Evolutionary conservation across 1,140 invertebrate species (phyloP), one percentile per base, ranked within the genome.

Genomic region (Pachyrhynchus sulphureomaculatus): DNA sequence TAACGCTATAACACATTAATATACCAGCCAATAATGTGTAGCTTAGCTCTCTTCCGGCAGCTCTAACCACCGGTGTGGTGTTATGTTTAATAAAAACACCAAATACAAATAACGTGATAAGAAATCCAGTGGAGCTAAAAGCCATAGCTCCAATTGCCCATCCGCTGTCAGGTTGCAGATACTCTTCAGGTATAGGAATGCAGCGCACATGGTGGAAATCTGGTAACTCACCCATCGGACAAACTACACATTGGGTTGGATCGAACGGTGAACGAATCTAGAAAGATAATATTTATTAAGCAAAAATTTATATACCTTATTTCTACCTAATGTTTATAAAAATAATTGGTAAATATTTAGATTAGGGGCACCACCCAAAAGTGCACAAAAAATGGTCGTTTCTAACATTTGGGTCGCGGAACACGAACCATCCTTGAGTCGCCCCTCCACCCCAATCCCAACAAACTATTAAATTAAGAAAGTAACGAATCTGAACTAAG

Each of bases 141-240:
- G 85, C 82, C 89, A 91, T 94, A 1, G 93, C 93, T 0, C 90
- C 92, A 48, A 96, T 93, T 0, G 93, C 93, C 87, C 92, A 93
- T 21, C 88, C 86, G 70, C 89, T 88, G 67, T 87, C 87, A 2
- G 88, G 84, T 21, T 84, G 80, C 41, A 97, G 82, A 74, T 93
- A 96, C 21, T 89, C 86, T 76, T 93, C 90, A 0, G 91, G 90
- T 34, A 97, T 92, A 24, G 86, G 79, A 0, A 83, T 81, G 74
- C 95, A 97, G 36, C 77, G 75, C 2, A 86, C 85, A 69, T 93
- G 88, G 12, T 84, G 83, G 0, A 78, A 75, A 73, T 93, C 87
- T 0, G 95, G 95, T 9, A 94, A 72, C 0, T 89, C 92, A 3
- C 95, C 95, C 63, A 83, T 79, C 0, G 86, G 86, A 74, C 95